phyloP scores from a whole-genome alignment of 2,797 vertebrate genomes.

The Falco peregrinus region DNA sequence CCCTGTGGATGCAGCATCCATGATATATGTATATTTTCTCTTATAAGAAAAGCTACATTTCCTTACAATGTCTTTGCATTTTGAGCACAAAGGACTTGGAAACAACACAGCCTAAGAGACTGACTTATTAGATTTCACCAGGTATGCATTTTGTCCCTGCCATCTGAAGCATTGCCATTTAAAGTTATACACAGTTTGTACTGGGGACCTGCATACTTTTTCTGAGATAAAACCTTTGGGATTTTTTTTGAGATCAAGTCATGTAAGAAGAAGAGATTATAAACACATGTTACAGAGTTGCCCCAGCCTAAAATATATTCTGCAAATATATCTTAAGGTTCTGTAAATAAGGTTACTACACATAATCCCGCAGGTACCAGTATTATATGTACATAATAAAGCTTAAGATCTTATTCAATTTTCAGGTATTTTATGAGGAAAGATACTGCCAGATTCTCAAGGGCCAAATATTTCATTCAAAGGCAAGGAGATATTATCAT shows the following conservation, averaged over 20 bases:
- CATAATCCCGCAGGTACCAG: slow-evolving; percentile 7
- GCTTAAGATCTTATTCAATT: slow-evolving; percentile 58
- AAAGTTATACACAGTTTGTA: background rate
- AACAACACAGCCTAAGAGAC: background rate
- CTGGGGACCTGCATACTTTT: background rate
- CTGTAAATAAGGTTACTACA: slow-evolving; percentile 50
- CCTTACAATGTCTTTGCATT: background rate
- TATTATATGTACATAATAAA: slow-evolving; percentile 47
- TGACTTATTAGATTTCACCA: background rate
- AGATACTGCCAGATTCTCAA: slow-evolving; percentile 36
- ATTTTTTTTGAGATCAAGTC: background rate
- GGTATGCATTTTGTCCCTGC: background rate
- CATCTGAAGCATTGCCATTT: background rate
- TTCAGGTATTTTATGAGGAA: slow-evolving; percentile 51
- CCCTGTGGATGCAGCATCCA: background rate
- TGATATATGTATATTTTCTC: background rate
- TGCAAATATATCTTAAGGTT: slow-evolving; percentile 9
- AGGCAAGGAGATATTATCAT: slow-evolving; percentile 52
- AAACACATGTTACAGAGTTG: background rate
- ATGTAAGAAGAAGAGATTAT: background rate
- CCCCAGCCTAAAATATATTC: background rate
- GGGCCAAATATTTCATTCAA: slow-evolving; percentile 62
- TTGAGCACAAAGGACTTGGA: background rate
- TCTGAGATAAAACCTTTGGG: background rate
- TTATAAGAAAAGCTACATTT: background rate